phyloP scores from a whole-genome alignment of 1,140 invertebrate species.

The Drosophila littoralis region DNA sequence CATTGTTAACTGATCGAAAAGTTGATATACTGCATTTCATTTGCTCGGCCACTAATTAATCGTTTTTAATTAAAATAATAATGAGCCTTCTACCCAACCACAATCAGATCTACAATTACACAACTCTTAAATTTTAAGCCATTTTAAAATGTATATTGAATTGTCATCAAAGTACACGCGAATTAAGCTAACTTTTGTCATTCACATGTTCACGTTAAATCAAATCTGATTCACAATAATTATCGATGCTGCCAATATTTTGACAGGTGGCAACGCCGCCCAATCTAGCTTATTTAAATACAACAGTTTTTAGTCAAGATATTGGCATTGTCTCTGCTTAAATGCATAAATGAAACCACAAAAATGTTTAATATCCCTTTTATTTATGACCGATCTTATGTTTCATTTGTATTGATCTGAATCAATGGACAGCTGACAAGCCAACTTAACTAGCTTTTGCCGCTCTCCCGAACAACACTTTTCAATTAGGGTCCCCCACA shows the following conservation, averaged over 20 bases:
- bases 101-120: not conserved
- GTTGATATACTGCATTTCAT: constrained; percentile 3
- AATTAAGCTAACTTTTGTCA: not conserved
- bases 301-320: too few relatives aligned
- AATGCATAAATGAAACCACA: too few relatives aligned
- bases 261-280: too few relatives aligned
- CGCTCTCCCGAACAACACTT: constrained; percentile 42
- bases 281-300: too few relatives aligned
- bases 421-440: not conserved
- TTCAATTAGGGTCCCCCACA: constrained; percentile 56
- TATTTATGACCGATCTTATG: not conserved
- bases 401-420: not conserved
- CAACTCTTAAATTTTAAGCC: too few relatives aligned
- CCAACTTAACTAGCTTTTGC: constrained; percentile 3
- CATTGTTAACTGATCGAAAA: constrained; percentile 25
- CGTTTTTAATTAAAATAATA: not conserved
- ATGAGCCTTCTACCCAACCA: not conserved
- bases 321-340: too few relatives aligned
- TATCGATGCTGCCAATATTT: too few relatives aligned
- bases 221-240: too few relatives aligned
- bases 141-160: too few relatives aligned
- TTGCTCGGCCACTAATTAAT: constrained; percentile 6
- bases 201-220: not conserved
- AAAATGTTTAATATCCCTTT: not conserved
- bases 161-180: too few relatives aligned